Percentiles rank a stretch among this genome's conserved stretches.
phyloP scores from a whole-genome alignment of 2,797 vertebrate species.

The Schizopygopsis malacanthus region DNA sequence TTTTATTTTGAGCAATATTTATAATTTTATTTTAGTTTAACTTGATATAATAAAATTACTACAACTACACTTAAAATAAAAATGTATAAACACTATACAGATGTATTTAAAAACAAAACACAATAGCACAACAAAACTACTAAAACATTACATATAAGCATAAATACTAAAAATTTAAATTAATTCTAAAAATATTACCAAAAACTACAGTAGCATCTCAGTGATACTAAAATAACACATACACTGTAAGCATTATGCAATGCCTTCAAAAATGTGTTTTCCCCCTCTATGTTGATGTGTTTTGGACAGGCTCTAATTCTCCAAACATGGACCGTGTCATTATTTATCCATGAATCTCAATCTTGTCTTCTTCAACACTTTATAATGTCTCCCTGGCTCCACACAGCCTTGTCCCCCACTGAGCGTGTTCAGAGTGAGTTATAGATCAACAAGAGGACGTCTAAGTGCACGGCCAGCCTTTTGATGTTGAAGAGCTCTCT shows the following conservation, averaged over 20 bases:
- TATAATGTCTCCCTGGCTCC: conserved; percentile 53
- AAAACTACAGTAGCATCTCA: neutral
- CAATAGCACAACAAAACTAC: neutral
- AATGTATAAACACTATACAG: neutral
- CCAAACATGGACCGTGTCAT: conserved; percentile 51
- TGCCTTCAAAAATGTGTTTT: conserved; percentile 9
- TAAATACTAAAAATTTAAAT: neutral
- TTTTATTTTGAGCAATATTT: too few species aligned
- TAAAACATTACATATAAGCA: neutral
- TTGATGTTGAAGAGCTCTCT: conserved; percentile 30
- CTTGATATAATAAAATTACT: too few species aligned
- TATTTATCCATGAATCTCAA: conserved; percentile 57
- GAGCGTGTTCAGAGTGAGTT: conserved; percentile 38
- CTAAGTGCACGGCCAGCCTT: neutral
- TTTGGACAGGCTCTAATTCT: conserved; percentile 40
- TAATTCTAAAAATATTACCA: neutral
- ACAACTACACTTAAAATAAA: neutral
- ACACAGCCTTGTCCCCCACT: conserved; percentile 46
- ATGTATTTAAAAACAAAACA: neutral
- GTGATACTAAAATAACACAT: neutral
- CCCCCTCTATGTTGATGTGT: neutral
- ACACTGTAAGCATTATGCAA: neutral
- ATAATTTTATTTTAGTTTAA: too few species aligned
- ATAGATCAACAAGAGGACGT: conserved; percentile 52
- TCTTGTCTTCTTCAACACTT: conserved; percentile 54